Conservation (phyloP, 2,113 vertebrate genomes). For the Notothenia coriiceps region DNA sequence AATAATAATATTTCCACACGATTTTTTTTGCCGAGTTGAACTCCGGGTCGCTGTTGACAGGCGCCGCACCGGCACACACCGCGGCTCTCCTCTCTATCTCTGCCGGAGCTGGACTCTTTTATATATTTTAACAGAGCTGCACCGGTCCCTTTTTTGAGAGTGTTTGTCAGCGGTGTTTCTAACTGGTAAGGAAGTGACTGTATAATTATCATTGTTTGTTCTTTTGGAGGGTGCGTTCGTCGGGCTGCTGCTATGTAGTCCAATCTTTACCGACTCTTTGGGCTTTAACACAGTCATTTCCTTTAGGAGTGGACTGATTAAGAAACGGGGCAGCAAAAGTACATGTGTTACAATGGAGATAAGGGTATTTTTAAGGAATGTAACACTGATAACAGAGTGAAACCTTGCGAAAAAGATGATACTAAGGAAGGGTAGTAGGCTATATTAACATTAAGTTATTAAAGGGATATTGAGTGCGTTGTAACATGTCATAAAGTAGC, state of each 20-base stretch:
- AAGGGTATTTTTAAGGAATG: constrained; percentile 61
- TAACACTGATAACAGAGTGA: constrained; percentile 43
- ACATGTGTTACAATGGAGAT: constrained; percentile 54
- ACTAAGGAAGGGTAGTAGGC: not conserved
- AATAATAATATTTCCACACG: constrained; percentile 14
- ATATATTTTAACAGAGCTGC: constrained; percentile 37
- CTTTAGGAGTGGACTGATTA: constrained; percentile 40
- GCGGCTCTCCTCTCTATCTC: constrained; percentile 38
- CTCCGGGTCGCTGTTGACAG: constrained; percentile 41
- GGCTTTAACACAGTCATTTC: constrained; percentile 44
- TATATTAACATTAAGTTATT: not conserved
- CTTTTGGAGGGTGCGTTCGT: constrained; percentile 43
- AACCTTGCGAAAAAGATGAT: constrained; percentile 8
- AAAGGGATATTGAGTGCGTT: not conserved
- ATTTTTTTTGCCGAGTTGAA: constrained; percentile 53
- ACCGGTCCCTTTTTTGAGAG: constrained; percentile 25
- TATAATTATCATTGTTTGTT: constrained; percentile 59
- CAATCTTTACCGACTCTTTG: constrained; percentile 34
- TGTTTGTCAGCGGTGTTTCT: constrained; percentile 40
- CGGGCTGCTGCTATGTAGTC: not conserved
- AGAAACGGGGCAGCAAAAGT: constrained; percentile 40
- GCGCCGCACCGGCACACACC: constrained; percentile 16
- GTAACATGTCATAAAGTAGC: constrained; percentile 22
- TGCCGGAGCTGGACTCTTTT: constrained; percentile 61
- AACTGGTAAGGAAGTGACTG: constrained; percentile 74